Evolutionary conservation across 2,888 invertebrate species (phyloP).

Genomic region (Sphaerophoria taeniata): DNA sequence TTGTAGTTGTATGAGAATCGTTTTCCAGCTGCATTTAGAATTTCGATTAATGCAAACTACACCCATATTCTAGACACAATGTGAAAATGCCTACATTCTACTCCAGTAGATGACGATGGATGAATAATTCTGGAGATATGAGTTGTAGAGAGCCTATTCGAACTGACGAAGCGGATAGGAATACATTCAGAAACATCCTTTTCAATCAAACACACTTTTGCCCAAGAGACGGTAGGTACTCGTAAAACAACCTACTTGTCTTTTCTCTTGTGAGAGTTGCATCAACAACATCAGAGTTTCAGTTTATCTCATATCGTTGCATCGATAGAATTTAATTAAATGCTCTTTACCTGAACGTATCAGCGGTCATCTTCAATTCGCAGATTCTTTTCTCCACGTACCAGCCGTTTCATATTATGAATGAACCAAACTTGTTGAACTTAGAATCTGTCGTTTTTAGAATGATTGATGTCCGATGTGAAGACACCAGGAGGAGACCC

Average conservation of each 20-base stretch:
- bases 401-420: slow-evolving; percentile 44
- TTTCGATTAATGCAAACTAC: slow-evolving; percentile 42
- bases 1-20: background rate
- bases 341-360: slow-evolving; percentile 25
- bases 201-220: slow-evolving; percentile 58
- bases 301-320: background rate
- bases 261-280: background rate
- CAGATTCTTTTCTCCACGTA: slow-evolving; percentile 26
- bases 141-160: slow-evolving; percentile 2
- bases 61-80: slow-evolving; percentile 33
- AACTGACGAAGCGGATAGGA: background rate
- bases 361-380: slow-evolving; percentile 42
- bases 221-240: background rate
- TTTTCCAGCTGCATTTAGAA: slow-evolving; percentile 26
- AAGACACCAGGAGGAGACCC: slow-evolving; percentile 22
- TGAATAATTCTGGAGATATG: slow-evolving; percentile 13
- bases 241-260: slow-evolving; percentile 11
- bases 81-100: slow-evolving; percentile 34
- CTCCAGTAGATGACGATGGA: background rate
- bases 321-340: slow-evolving; percentile 57
- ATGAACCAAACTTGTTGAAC: slow-evolving; percentile 62
- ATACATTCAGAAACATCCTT: slow-evolving; percentile 25
- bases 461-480: slow-evolving; percentile 60
- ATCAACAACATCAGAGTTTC: background rate
- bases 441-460: slow-evolving; percentile 50